A percentile compares a stretch with the other conserved stretches of the same genome.
Conservation (phyloP, 1,140 invertebrate species). For the Hydropsyche tenuis region DNA sequence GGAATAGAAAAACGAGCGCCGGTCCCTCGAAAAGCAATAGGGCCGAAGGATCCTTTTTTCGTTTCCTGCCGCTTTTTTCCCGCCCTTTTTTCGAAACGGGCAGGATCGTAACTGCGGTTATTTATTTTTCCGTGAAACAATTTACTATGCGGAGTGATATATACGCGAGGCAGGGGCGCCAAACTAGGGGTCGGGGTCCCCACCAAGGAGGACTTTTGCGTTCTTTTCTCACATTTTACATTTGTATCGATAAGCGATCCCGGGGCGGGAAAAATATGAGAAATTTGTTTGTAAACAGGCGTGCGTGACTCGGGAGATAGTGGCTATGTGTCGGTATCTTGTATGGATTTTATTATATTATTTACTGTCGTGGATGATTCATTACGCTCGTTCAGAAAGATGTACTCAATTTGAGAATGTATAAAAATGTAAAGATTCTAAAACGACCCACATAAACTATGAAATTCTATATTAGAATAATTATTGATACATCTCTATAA, state of each 20-base stretch:
- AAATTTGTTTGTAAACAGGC: constrained; percentile 2
- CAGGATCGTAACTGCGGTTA: constrained; percentile 16
- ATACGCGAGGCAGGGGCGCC: not conserved
- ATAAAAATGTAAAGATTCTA: too few species aligned
- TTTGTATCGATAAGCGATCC: constrained; percentile 10
- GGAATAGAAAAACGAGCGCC: constrained; percentile 27
- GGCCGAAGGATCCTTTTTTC: constrained; percentile 11
- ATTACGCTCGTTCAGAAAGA: too few species aligned
- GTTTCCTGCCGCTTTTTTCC: not conserved
- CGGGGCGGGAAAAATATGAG: not conserved
- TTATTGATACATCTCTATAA: too few species aligned
- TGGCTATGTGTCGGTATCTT: not conserved
- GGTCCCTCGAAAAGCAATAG: constrained; percentile 16
- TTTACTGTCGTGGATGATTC: too few species aligned
- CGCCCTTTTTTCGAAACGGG: not conserved
- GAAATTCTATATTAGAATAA: too few species aligned
- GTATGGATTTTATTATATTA: not conserved
- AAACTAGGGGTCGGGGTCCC: not conserved
- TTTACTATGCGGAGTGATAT: constrained; percentile 12
- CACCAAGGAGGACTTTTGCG: not conserved
- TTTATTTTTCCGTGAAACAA: constrained; percentile 30
- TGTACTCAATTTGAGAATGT: too few species aligned
- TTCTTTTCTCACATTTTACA: constrained; percentile 8
- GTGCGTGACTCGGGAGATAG: not conserved
- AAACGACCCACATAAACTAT: too few species aligned